These are phyloP conservation scores for Dolomedes plantarius DNA, from an alignment of 2,888 invertebrate species.

Conservation along the genomic window DNA sequence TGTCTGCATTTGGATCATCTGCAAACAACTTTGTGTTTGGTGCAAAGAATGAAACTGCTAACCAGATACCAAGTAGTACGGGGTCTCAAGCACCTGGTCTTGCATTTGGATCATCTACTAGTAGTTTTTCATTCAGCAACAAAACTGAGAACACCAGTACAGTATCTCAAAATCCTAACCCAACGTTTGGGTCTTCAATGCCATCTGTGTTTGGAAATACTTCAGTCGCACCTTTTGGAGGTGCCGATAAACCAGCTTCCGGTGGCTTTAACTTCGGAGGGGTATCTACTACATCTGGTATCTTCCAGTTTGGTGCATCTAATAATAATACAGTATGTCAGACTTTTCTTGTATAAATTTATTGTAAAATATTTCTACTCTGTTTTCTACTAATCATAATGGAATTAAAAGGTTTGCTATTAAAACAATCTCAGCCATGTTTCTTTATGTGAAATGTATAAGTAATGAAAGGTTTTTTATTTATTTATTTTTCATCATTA, in stretches of 20 bases:
- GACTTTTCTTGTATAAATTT: no score
- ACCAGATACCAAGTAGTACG: slow-evolving; percentile 17
- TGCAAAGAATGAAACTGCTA: slow-evolving; percentile 27
- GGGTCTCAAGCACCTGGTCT: background rate
- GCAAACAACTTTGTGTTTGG: slow-evolving; percentile 37
- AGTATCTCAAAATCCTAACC: background rate
- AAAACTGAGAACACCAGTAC: background rate
- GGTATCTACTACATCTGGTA: background rate
- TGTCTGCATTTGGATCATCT: slow-evolving; percentile 19
- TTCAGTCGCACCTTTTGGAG: slow-evolving; percentile 22
- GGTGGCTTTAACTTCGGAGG: slow-evolving; percentile 38
- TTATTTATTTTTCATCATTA: no score
- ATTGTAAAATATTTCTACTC: no score
- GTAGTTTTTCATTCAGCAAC: background rate
- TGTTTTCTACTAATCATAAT: background rate
- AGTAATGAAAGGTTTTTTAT: no score
- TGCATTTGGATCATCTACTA: background rate
- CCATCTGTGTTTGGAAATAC: background rate
- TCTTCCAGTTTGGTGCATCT: slow-evolving; percentile 49
- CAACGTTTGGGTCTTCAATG: slow-evolving; percentile 13
- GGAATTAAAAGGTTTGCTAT: background rate
- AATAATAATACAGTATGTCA: background rate
- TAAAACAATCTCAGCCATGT: no score
- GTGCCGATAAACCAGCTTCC: slow-evolving; percentile 20
- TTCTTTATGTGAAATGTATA: no score